These are phyloP conservation scores for Ammodytes dubius DNA, from an alignment of 2,113 vertebrate genomes.

Conservation along the genomic window DNA sequence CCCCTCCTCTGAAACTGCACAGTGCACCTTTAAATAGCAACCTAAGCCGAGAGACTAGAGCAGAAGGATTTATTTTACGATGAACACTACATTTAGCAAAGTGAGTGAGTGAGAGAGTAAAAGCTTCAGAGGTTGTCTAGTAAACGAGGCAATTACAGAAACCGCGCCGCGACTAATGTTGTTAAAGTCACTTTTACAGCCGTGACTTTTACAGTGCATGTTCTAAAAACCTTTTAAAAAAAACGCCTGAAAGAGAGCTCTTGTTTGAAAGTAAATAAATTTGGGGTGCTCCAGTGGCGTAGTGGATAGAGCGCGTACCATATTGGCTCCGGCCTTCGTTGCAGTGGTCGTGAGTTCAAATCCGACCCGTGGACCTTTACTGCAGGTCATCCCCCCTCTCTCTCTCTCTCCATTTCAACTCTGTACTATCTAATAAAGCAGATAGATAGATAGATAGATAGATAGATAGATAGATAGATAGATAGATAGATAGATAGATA, in stretches of 20 bases:
- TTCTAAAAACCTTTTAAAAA: not conserved
- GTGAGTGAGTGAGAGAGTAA: conserved; percentile 3
- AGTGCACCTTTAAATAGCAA: not conserved
- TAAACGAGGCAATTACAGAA: conserved; percentile 26
- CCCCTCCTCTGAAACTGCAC: too few relatives aligned
- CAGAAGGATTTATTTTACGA: not conserved
- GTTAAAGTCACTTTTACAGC: conserved; percentile 39
- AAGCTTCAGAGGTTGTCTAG: not conserved
- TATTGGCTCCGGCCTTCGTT: too few relatives aligned
- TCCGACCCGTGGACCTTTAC: too few relatives aligned
- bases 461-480: too few relatives aligned
- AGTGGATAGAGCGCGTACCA: too few relatives aligned
- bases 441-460: too few relatives aligned
- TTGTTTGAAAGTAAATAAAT: conserved; percentile 36
- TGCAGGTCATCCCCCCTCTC: too few relatives aligned
- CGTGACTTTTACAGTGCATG: conserved; percentile 32
- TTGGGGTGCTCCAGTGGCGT: too few relatives aligned
- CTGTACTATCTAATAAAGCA: too few relatives aligned
- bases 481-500: too few relatives aligned
- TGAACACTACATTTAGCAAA: conserved; percentile 31
- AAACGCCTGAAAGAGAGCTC: not conserved
- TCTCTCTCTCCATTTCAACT: too few relatives aligned
- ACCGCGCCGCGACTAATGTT: conserved; percentile 7
- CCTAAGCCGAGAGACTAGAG: not conserved
- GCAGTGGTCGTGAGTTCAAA: too few relatives aligned